Evolutionary conservation across 2,888 invertebrate genomes (phyloP).

Genomic region (Machimus atricapillus): DNA sequence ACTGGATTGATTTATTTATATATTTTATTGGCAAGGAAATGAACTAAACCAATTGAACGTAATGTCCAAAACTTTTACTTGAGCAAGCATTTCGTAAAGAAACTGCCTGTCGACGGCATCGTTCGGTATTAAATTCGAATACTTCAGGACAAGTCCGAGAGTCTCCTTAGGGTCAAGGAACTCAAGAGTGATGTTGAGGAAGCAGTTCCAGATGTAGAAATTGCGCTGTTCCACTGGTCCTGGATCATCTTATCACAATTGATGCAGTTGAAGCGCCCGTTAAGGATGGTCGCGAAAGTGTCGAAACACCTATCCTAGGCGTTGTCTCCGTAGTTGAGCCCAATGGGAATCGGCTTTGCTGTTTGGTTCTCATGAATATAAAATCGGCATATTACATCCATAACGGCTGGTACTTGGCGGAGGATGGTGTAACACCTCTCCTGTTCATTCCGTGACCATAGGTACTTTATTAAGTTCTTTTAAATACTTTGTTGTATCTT

Average conservation of each 20-base stretch:
- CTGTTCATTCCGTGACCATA: constrained; percentile 62
- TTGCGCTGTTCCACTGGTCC: constrained; percentile 57
- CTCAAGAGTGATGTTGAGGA: constrained; percentile 58
- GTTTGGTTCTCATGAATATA: constrained; percentile 59
- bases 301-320: constrained; percentile 61
- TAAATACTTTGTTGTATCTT: no score
- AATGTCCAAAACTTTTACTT: constrained; percentile 48
- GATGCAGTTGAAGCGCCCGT: constrained; percentile 57
- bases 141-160: constrained; percentile 58
- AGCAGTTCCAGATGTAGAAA: constrained; percentile 62
- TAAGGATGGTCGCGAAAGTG: constrained; percentile 59
- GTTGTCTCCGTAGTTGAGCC: constrained; percentile 57
- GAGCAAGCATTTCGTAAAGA: constrained; percentile 58
- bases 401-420: constrained; percentile 57
- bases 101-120: constrained; percentile 61
- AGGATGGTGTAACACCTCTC: constrained; percentile 59
- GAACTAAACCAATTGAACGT: neutral
- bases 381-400: constrained; percentile 60
- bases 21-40: neutral
- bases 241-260: constrained; percentile 58
- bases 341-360: constrained; percentile 59
- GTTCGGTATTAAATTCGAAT: constrained; percentile 60
- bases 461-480: constrained; percentile 57
- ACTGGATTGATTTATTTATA: neutral
- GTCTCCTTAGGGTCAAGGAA: constrained; percentile 57